These are phyloP conservation scores for Cervus canadensis DNA, from an alignment of 2,113 vertebrate species.

Conservation along the genomic window DNA sequence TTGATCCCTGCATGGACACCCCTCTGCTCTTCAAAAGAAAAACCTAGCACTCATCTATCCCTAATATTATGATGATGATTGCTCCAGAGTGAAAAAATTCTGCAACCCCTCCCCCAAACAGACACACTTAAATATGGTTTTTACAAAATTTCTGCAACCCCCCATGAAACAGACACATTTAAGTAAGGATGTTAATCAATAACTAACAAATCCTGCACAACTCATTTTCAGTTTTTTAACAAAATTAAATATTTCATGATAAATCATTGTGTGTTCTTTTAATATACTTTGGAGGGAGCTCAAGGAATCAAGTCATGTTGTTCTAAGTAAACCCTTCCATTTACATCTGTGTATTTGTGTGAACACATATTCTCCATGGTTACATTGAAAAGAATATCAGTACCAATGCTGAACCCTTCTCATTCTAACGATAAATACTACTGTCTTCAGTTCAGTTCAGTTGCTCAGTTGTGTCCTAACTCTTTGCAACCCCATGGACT, in stretches of 20 bases:
- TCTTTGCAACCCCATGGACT: background rate
- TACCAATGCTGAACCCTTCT: background rate
- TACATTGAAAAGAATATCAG: background rate
- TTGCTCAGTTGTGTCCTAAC: accelerated
- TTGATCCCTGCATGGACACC: background rate
- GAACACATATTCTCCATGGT: background rate
- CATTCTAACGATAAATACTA: background rate
- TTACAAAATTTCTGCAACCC: background rate
- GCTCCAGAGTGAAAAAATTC: background rate
- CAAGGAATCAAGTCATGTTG: background rate
- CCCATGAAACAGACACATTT: background rate
- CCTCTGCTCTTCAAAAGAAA: background rate
- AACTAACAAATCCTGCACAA: background rate
- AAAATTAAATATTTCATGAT: background rate
- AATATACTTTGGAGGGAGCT: background rate
- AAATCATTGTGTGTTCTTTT: background rate
- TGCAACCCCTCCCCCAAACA: background rate
- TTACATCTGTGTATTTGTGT: background rate
- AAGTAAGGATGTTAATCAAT: background rate
- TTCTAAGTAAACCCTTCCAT: background rate
- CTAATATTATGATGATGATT: background rate
- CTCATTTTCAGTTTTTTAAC: constrained; percentile 19
- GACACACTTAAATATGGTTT: background rate
- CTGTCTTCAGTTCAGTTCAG: background rate
- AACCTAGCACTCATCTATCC: background rate